These are phyloP conservation scores for Seriola dumerili DNA, from an alignment of 2,113 vertebrate genomes.

Conservation along the genomic window DNA sequence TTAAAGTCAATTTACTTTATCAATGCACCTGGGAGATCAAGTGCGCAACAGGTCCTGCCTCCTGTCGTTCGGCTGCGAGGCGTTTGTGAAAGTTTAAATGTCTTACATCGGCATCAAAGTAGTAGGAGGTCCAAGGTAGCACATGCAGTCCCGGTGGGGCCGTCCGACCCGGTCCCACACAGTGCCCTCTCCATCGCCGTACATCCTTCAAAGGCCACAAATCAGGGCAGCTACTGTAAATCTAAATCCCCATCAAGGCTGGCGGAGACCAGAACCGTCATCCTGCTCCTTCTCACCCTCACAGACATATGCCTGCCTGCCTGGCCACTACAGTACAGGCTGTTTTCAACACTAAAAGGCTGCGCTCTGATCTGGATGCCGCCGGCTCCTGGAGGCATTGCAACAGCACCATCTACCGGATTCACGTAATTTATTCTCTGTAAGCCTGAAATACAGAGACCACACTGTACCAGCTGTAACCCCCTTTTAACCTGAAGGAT, in stretches of 20 bases:
- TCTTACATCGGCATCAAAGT: slow-evolving; percentile 86
- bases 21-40: neutral
- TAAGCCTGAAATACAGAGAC: neutral
- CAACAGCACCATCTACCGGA: slow-evolving; percentile 78
- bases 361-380: slow-evolving; percentile 52
- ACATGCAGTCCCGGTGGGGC: slow-evolving; percentile 85
- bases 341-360: slow-evolving; percentile 30
- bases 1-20: slow-evolving; percentile 21
- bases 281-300: slow-evolving; percentile 51
- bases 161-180: slow-evolving; percentile 84
- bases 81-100: slow-evolving; percentile 55
- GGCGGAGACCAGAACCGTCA: slow-evolving; percentile 43
- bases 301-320: slow-evolving; percentile 66
- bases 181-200: slow-evolving; percentile 80
- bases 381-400: slow-evolving; percentile 26
- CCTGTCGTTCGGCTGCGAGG: neutral
- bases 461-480: neutral
- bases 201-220: slow-evolving; percentile 77
- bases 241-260: slow-evolving; percentile 54
- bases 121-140: slow-evolving; percentile 85
- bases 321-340: slow-evolving; percentile 50
- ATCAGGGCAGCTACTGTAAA: slow-evolving; percentile 33
- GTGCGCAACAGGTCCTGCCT: slow-evolving; percentile 55
- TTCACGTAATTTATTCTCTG: neutral
- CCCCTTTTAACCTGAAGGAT: neutral